Conservation (phyloP, 2,888 invertebrate species). For the Smittia sp. region DNA sequence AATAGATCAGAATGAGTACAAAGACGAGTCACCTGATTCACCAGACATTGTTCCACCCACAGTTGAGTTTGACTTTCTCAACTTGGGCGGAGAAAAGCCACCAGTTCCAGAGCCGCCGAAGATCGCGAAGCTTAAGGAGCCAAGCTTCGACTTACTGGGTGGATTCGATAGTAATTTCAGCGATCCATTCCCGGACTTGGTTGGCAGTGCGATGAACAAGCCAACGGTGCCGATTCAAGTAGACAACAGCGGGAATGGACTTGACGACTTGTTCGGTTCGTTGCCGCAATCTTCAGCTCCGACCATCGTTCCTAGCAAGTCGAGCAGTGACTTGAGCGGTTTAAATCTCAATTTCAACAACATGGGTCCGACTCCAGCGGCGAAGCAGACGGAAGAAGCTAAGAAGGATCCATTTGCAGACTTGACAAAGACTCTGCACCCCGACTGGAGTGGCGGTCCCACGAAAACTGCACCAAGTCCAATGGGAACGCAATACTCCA, state of each 20-base stretch:
- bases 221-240: slow-evolving; percentile 19
- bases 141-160: slow-evolving; percentile 63
- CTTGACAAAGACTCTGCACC: slow-evolving; percentile 56
- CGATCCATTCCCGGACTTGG: slow-evolving; percentile 33
- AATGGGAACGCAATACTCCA: slow-evolving; percentile 51
- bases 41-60: slow-evolving; percentile 16
- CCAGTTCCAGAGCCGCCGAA: slow-evolving; percentile 47
- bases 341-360: slow-evolving; percentile 20
- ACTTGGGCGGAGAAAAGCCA: slow-evolving; percentile 53
- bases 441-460: slow-evolving; percentile 48
- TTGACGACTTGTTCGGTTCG: slow-evolving; percentile 68
- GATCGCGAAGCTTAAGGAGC: slow-evolving; percentile 46
- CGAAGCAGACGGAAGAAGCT: not conserved
- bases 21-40: slow-evolving; percentile 35
- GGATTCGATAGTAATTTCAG: slow-evolving; percentile 50
- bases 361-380: slow-evolving; percentile 38
- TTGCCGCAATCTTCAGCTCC: slow-evolving; percentile 43
- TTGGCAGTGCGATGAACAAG: slow-evolving; percentile 33
- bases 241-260: slow-evolving; percentile 41
- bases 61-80: slow-evolving; percentile 60
- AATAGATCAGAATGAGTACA: slow-evolving; percentile 8
- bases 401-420: slow-evolving; percentile 73
- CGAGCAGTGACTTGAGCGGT: slow-evolving; percentile 45
- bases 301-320: slow-evolving; percentile 42
- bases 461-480: slow-evolving; percentile 51